Evolutionary conservation across 2,888 invertebrate species (phyloP).

Genomic region (Parnassius apollo): DNA sequence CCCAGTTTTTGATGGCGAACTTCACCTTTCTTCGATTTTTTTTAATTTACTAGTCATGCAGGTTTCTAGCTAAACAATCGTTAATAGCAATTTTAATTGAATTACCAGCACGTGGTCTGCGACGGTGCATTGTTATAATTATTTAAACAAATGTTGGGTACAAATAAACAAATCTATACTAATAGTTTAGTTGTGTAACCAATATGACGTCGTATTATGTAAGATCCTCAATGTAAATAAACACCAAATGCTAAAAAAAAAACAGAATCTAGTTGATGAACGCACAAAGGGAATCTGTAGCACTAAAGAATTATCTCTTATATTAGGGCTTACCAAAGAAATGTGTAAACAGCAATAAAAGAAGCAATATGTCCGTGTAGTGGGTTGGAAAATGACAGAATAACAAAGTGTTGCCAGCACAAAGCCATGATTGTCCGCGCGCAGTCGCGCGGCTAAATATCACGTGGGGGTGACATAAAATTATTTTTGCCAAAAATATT

Average conservation of each 20-base stretch:
- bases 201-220: neutral
- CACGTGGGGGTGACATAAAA: slow-evolving; percentile 31
- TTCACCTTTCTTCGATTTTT: too few relatives aligned
- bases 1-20: too few relatives aligned
- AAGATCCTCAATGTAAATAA: slow-evolving; percentile 1
- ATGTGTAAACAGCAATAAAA: slow-evolving; percentile 50
- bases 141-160: too few relatives aligned
- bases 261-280: neutral
- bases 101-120: too few relatives aligned
- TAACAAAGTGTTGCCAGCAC: slow-evolving; percentile 48
- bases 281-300: slow-evolving; percentile 14
- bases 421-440: slow-evolving; percentile 51
- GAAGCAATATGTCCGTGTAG: slow-evolving; percentile 53
- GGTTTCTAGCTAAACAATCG: too few relatives aligned
- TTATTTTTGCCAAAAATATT: slow-evolving; percentile 24
- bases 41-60: too few relatives aligned
- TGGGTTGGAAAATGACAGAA: slow-evolving; percentile 69
- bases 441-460: slow-evolving; percentile 44
- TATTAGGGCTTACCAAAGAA: slow-evolving; percentile 34
- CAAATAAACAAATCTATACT: neutral
- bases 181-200: slow-evolving; percentile 4
- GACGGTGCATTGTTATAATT: too few relatives aligned
- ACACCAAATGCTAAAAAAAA: slow-evolving; percentile 7
- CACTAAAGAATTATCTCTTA: slow-evolving; percentile 27
- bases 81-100: too few relatives aligned